Conservation (phyloP, 2,797 vertebrate genomes). For the Rhinatrema bivittatum region DNA sequence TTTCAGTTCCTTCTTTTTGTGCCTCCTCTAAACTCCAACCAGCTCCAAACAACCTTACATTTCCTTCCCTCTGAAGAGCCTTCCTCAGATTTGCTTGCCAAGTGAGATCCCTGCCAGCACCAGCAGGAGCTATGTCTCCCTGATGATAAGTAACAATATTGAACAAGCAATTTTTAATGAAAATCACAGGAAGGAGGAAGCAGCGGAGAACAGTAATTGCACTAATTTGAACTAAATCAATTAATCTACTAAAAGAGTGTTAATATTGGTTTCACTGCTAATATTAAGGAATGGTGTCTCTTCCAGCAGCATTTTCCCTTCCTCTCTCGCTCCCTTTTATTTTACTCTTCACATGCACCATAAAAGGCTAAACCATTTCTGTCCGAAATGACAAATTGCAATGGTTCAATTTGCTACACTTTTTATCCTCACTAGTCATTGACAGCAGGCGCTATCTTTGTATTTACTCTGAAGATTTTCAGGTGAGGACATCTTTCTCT, state of each 20-base stretch:
- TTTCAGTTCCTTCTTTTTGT: neutral
- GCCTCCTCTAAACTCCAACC: neutral
- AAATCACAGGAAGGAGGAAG: neutral
- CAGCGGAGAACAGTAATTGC: slow-evolving; percentile 3
- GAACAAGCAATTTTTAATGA: neutral
- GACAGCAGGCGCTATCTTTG: too few species aligned
- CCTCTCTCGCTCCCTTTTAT: neutral
- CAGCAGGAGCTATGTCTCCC: neutral
- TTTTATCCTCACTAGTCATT: too few species aligned
- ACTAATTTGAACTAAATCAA: neutral
- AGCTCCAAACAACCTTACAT: neutral
- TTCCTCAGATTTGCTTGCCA: neutral
- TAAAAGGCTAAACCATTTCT: too few species aligned
- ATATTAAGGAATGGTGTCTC: too few species aligned
- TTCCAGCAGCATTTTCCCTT: fast-evolving
- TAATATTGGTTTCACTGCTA: neutral
- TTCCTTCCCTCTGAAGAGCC: neutral
- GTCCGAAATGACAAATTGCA: too few species aligned
- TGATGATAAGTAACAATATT: slow-evolving; percentile 1
- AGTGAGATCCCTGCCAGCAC: neutral
- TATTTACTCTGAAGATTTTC: too few species aligned
- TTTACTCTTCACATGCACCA: neutral
- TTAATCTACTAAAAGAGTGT: neutral
- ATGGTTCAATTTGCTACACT: too few species aligned
- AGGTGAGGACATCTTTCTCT: too few species aligned